Base-by-base conservation (phyloP, 2,888 invertebrate genomes). In the Urechis unicinctus region DNA sequence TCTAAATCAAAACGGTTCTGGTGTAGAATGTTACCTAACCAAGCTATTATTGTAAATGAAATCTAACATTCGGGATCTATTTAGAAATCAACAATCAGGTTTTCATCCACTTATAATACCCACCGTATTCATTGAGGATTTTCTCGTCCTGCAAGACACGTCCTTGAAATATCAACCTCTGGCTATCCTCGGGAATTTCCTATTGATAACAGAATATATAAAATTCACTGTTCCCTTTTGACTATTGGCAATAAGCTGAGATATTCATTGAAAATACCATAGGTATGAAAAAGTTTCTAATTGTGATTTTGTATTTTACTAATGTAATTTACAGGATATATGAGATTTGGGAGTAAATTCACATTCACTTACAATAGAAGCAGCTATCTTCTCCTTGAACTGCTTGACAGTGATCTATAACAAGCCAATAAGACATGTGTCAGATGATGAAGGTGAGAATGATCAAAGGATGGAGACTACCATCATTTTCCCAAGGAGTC, bases 91-190 rank as follows among this genome's bases (percentile, higher is more conserved):
- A 25, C 9, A 48, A 9, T 25, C 6, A 22, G 4, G 5, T 9
- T 26, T 9, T 48, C 48, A 6, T 13, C 21, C 31, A 31, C n/a
- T 22, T 4, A 46, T 9, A 3, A 28, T 13, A 52, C 67, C 61
- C 55, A 77, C 76, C 89, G 80, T 89, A 91, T 74, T 93, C 91
- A 61, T 85, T 84, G 28, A 96, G 82, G 71, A 85, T 87, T 66
- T 87, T 88, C 17, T 89, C 90, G 81, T 96, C 91, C 71, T 88
- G 88, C 51, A 96, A 81, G 28, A 95, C 92, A 77, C 91, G 83
- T n/a, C 96, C 96, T 75, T 91, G 91, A 76, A 91, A 95, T 67
- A 96, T 96, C 42, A 96, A 84, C 56, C 95, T 84, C 75, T 95
- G 95, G 49, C 87, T 85, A 60, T 87, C 87, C 5, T 87, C 85